Conservation (phyloP, 2,888 invertebrate species). For the Pyrrhosoma nymphula region DNA sequence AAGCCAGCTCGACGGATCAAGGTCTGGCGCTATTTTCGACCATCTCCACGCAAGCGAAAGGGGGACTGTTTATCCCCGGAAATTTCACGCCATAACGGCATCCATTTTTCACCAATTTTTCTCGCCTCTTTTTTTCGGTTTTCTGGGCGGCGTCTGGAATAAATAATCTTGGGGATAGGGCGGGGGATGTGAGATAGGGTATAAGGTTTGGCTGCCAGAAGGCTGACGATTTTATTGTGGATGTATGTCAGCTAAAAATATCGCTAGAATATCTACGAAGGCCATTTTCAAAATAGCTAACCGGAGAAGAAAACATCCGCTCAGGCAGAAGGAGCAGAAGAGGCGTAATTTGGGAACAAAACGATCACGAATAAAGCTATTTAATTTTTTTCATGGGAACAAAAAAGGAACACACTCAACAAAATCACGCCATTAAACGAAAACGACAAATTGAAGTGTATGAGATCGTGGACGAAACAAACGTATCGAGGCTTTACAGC, state of each 20-base stretch:
- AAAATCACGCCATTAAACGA: neutral
- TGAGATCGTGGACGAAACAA: no score
- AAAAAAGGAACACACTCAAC: no score
- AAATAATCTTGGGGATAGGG: neutral
- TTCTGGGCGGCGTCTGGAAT: neutral
- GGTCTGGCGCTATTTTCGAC: neutral
- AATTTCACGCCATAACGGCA: neutral
- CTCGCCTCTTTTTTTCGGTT: neutral
- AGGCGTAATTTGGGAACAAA: neutral
- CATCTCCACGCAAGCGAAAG: neutral
- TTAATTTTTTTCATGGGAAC: neutral
- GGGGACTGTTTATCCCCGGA: neutral
- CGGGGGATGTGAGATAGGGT: neutral
- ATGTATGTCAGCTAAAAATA: conserved; percentile 16
- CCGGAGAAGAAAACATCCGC: neutral
- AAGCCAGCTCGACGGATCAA: neutral
- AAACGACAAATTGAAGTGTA: no score
- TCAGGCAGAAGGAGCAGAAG: neutral
- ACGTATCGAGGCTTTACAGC: no score
- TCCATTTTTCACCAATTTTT: neutral
- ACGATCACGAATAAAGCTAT: neutral
- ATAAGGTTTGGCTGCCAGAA: neutral
- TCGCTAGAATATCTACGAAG: neutral
- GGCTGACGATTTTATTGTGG: neutral
- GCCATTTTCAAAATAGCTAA: conserved; percentile 2